phyloP scores from a whole-genome alignment of 2,113 vertebrate genomes.

The Perca flavescens region DNA sequence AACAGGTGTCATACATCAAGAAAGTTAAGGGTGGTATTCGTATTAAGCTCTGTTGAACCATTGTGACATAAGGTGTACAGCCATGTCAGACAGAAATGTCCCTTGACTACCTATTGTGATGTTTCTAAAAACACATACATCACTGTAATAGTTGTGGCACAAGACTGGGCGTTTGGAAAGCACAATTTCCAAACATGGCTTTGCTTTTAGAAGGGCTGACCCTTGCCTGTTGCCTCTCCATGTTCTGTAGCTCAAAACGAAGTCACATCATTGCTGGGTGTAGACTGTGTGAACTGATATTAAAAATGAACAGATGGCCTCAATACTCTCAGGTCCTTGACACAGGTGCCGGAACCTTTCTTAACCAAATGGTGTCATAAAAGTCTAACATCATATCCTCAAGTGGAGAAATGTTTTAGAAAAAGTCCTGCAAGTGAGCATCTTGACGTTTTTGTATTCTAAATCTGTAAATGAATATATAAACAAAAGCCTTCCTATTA shows the following conservation, averaged over 20 bases:
- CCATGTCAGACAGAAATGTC: constrained; percentile 41
- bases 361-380: constrained; percentile 36
- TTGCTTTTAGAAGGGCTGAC: constrained; percentile 76
- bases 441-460: constrained; percentile 15
- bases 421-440: not conserved
- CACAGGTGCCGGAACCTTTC: constrained; percentile 31
- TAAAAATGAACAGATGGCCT: constrained; percentile 49
- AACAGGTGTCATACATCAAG: not conserved
- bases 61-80: constrained; percentile 15
- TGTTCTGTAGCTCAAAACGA: constrained; percentile 20
- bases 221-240: constrained; percentile 41
- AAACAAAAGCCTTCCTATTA: not conserved
- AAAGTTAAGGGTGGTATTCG: not conserved
- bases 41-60: constrained; percentile 14
- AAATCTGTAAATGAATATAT: not conserved
- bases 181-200: constrained; percentile 44
- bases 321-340: constrained; percentile 23
- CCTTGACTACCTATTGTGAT: constrained; percentile 37
- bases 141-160: constrained; percentile 33
- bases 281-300: constrained; percentile 20
- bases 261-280: not conserved
- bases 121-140: constrained; percentile 61
- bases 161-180: constrained; percentile 43
- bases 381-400: not conserved
- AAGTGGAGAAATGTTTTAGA: not conserved